These are phyloP conservation scores for Graptemys geographica DNA, from an alignment of 2,797 vertebrate genomes.

Conservation along the genomic window DNA sequence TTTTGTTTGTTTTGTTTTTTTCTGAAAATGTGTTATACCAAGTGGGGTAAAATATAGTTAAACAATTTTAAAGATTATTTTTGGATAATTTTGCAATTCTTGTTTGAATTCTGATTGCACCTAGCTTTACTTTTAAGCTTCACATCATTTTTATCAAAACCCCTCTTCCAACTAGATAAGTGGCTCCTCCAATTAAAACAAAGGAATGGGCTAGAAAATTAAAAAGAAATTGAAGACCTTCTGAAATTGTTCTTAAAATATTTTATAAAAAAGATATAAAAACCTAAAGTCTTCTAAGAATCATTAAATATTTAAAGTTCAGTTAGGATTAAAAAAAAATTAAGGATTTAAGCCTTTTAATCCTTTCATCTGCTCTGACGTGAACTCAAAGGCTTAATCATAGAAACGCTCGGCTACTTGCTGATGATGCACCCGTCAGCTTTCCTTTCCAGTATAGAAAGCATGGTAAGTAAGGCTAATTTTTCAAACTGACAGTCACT, in stretches of 20 bases:
- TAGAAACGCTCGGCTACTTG: slow-evolving; percentile 50
- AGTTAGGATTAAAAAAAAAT: slow-evolving; percentile 37
- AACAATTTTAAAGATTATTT: neutral
- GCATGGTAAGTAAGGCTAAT: slow-evolving; percentile 51
- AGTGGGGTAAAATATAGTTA: neutral
- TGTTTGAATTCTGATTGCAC: slow-evolving; percentile 13
- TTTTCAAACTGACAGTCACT: slow-evolving; percentile 70
- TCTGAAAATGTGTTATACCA: neutral
- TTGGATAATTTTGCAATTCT: neutral
- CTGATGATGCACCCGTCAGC: slow-evolving; percentile 56
- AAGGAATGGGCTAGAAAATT: neutral
- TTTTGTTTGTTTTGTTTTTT: neutral
- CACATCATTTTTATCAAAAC: neutral
- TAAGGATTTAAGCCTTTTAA: slow-evolving; percentile 62
- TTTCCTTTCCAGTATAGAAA: slow-evolving; percentile 42
- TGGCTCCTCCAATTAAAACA: neutral
- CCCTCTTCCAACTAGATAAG: accelerated
- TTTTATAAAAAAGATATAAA: slow-evolving; percentile 27
- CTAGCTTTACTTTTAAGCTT: neutral
- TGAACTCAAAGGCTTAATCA: slow-evolving; percentile 66
- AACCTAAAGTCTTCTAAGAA: slow-evolving; percentile 55
- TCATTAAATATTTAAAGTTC: slow-evolving; percentile 78
- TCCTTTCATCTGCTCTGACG: slow-evolving; percentile 64
- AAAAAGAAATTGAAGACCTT: neutral
- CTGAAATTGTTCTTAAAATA: neutral